Conservation (phyloP, 2,797 vertebrate genomes). For the Urocyon cinereoargenteus region DNA sequence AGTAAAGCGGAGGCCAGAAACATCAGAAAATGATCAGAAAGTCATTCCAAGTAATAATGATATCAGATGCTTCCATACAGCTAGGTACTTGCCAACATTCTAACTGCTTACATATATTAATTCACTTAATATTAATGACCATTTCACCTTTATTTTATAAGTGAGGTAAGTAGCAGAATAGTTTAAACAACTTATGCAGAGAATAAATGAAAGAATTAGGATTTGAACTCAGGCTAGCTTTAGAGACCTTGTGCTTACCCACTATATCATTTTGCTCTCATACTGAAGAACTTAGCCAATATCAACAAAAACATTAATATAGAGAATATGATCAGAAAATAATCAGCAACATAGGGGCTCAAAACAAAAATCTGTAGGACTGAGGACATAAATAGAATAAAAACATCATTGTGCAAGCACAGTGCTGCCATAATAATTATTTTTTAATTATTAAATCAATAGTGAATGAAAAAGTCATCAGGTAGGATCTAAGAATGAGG, state of each 20-base stretch:
- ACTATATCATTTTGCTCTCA: neutral
- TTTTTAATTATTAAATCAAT: neutral
- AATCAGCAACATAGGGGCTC: neutral
- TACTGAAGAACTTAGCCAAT: neutral
- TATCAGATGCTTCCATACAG: neutral
- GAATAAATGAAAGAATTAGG: neutral
- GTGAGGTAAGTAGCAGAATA: neutral
- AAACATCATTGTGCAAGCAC: neutral
- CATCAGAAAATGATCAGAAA: neutral
- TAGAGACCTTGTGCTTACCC: neutral
- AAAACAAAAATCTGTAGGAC: neutral
- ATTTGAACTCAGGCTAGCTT: neutral
- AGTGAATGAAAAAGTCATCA: constrained; percentile 4
- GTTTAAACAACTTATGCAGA: neutral
- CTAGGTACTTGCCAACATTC: neutral
- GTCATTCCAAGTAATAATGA: neutral
- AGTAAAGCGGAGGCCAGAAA: neutral
- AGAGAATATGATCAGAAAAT: neutral
- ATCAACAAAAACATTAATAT: neutral
- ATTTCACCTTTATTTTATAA: neutral
- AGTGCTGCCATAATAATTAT: neutral
- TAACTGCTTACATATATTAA: neutral
- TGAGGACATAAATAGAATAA: neutral
- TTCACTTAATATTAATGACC: neutral
- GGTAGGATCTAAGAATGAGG: neutral